Evolutionary conservation across 2,797 vertebrate genomes (phyloP).

Genomic region (Xerus rutilus): DNA sequence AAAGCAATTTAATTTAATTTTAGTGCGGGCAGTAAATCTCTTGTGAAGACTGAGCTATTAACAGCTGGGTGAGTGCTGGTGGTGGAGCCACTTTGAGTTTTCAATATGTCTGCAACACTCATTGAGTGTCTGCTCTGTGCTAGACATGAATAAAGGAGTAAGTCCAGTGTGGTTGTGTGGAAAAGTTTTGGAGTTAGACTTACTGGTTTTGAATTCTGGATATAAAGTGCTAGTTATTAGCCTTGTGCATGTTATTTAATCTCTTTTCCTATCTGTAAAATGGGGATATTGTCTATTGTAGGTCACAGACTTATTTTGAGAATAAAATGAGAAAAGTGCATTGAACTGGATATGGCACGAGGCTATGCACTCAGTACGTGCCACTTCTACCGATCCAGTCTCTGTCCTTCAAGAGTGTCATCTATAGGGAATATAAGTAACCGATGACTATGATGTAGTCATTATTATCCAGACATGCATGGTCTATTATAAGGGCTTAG

Average conservation of each 20-base stretch:
- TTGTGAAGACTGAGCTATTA: neutral
- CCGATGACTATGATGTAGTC: neutral
- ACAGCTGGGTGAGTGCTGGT: neutral
- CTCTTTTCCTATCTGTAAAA: neutral
- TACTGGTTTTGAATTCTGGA: neutral
- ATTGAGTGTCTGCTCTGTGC: neutral
- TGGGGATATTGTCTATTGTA: neutral
- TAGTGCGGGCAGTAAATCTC: slow-evolving; percentile 62
- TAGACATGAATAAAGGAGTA: neutral
- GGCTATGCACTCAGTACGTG: neutral
- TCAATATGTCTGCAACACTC: neutral
- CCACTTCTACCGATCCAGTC: neutral
- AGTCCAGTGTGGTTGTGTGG: neutral
- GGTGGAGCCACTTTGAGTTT: neutral
- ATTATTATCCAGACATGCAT: neutral
- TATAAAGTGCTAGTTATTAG: neutral
- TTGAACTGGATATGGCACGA: neutral
- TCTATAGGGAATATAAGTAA: neutral
- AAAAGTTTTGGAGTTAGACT: neutral
- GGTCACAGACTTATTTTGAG: neutral
- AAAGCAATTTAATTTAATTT: slow-evolving; percentile 76
- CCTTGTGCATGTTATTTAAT: neutral
- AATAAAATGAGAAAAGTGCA: neutral
- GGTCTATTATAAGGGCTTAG: neutral
- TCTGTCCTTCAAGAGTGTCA: neutral